These are phyloP conservation scores for Chaenogobius annularis DNA, from an alignment of 2,113 vertebrate genomes.

Conservation along the genomic window DNA sequence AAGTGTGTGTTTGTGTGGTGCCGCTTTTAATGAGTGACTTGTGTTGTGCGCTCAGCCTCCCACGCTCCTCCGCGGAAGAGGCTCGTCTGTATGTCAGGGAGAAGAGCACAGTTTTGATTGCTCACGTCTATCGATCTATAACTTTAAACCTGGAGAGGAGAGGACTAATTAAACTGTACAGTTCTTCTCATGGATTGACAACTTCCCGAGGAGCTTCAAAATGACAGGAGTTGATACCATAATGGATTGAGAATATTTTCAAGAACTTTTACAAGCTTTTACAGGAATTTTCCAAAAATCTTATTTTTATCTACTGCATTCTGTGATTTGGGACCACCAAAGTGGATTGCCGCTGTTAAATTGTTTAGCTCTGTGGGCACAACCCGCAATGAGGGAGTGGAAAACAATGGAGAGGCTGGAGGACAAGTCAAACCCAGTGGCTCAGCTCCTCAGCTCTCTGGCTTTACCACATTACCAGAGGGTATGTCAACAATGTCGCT, in stretches of 20 bases:
- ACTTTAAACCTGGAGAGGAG: conserved; percentile 19
- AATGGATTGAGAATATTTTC: conserved; percentile 18
- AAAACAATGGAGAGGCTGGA: conserved; percentile 66
- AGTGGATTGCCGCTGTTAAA: conserved; percentile 13
- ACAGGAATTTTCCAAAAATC: conserved; percentile 1
- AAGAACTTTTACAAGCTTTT: conserved; percentile 17
- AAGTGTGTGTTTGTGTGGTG: conserved; percentile 45
- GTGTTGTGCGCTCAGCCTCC: conserved; percentile 67
- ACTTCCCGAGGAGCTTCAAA: conserved; percentile 18
- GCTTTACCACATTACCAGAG: conserved; percentile 78
- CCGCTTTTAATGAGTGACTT: conserved; percentile 60
- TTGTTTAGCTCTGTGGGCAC: conserved; percentile 15
- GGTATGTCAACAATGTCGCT: conserved; percentile 65
- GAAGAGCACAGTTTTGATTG: conserved; percentile 49
- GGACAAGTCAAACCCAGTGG: conserved; percentile 67
- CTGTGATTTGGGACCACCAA: conserved; percentile 15
- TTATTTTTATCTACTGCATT: not conserved
- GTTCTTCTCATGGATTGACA: conserved; percentile 44
- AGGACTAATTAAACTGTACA: not conserved
- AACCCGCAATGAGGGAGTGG: conserved; percentile 68
- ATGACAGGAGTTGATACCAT: conserved; percentile 26
- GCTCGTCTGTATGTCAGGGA: conserved; percentile 64
- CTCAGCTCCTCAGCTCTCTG: conserved; percentile 77
- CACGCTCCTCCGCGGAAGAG: conserved; percentile 63
- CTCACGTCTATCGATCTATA: conserved; percentile 38